A percentile compares a stretch with the other conserved stretches of the same genome.
phyloP scores from a whole-genome alignment of 2,113 vertebrate species.

The Haemorhous mexicanus region DNA sequence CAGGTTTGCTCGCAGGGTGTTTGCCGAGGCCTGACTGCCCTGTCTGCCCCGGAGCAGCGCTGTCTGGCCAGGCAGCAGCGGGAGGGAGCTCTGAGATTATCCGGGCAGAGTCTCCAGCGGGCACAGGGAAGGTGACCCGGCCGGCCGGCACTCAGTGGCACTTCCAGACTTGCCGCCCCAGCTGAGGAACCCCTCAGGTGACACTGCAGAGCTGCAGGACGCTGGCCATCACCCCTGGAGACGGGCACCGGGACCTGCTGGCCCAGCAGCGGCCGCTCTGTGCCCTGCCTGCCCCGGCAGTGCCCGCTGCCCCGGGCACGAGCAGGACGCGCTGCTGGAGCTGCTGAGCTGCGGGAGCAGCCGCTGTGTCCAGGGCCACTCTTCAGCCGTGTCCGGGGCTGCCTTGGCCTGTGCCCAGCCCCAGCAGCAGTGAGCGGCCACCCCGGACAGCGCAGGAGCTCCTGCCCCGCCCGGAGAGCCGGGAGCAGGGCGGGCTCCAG shows the following conservation, averaged over 20 bases:
- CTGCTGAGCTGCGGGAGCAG: background rate
- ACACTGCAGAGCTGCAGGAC: background rate
- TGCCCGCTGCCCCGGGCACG: rapidly evolving
- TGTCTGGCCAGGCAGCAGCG: rapidly evolving
- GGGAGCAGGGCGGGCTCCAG: background rate
- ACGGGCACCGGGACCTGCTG: background rate
- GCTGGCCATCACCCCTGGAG: rapidly evolving
- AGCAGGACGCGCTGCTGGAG: background rate
- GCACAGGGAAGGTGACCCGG: background rate
- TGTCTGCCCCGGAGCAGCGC: background rate
- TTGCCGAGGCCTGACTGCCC: background rate
- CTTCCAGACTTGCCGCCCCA: rapidly evolving
- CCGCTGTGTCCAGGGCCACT: background rate
- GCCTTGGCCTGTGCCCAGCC: background rate
- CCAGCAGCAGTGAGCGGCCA: background rate
- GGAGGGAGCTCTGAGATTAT: background rate
- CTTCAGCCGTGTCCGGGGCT: rapidly evolving
- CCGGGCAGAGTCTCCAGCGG: background rate
- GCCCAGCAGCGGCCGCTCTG: background rate
- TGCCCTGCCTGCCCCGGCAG: background rate
- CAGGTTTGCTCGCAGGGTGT: background rate
- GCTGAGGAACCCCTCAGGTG: background rate
- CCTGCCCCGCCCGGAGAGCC: rapidly evolving
- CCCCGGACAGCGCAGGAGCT: background rate
- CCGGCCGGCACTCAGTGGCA: rapidly evolving